Evolutionary conservation across 2,797 vertebrate species (phyloP).

Genomic region (Parambassis ranga): DNA sequence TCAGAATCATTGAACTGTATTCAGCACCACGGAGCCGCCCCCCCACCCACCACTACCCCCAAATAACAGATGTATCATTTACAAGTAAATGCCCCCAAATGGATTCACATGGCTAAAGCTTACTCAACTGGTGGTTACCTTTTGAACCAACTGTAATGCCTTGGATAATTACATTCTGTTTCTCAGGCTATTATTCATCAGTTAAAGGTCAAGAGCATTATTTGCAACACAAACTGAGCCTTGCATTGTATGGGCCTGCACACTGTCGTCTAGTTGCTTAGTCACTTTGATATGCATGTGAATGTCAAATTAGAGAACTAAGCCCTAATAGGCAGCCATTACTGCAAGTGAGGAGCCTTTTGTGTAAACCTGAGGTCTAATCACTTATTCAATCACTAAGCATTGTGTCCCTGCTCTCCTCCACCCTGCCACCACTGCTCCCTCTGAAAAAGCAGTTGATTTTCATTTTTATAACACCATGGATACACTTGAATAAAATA

Average conservation of each 20-base stretch:
- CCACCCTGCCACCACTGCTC: background rate
- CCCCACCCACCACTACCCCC: background rate
- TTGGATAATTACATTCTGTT: slow-evolving; percentile 56
- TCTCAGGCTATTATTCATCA: slow-evolving; percentile 65
- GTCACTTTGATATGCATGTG: slow-evolving; percentile 66
- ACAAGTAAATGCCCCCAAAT: slow-evolving; percentile 42
- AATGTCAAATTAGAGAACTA: slow-evolving; percentile 68
- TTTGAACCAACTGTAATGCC: slow-evolving; percentile 57
- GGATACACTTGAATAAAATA: slow-evolving; percentile 54
- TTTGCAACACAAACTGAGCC: slow-evolving; percentile 56
- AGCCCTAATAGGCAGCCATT: slow-evolving; percentile 61
- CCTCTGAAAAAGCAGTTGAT: slow-evolving; percentile 53
- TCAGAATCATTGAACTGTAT: slow-evolving; percentile 32
- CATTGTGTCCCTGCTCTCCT: slow-evolving; percentile 56
- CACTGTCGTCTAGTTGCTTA: slow-evolving; percentile 40
- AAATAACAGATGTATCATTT: slow-evolving; percentile 51
- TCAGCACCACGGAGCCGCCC: background rate
- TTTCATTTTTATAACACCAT: slow-evolving; percentile 60
- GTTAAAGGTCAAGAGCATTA: slow-evolving; percentile 70
- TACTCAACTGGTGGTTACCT: slow-evolving; percentile 64
- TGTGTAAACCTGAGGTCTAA: slow-evolving; percentile 69
- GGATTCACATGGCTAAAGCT: slow-evolving; percentile 42
- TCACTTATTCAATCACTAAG: slow-evolving; percentile 75
- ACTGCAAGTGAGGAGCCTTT: slow-evolving; percentile 52
- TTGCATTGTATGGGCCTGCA: slow-evolving; percentile 40